A percentile compares a stretch with the other conserved stretches of the same genome.
Evolutionary conservation across 1,140 invertebrate genomes (phyloP).

Genomic region (Luehdorfia chinensis): DNA sequence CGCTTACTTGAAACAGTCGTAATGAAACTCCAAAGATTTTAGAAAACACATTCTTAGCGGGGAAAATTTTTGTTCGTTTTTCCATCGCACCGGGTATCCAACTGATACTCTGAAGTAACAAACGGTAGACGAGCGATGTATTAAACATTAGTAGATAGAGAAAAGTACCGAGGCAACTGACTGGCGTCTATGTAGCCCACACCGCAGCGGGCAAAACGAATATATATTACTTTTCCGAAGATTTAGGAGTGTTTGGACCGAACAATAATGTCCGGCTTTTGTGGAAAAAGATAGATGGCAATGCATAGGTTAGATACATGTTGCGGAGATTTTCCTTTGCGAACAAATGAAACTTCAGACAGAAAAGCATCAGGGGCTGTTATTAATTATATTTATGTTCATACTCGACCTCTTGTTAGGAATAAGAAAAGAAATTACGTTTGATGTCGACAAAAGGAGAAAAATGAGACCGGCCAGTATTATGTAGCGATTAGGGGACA

Average conservation of each 20-base stretch:
- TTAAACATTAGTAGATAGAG: conserved; percentile 71
- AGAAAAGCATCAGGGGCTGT: conserved; percentile 33
- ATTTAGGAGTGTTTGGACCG: conserved; percentile 78
- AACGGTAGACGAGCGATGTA: conserved; percentile 54
- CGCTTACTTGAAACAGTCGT: conserved; percentile 45
- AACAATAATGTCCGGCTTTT: conserved; percentile 79
- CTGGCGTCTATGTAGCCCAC: conserved; percentile 62
- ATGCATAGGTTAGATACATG: conserved; percentile 72
- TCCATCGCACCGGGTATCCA: conserved; percentile 33
- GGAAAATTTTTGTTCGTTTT: conserved; percentile 50
- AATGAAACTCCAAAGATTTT: conserved; percentile 46
- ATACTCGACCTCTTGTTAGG: conserved; percentile 38
- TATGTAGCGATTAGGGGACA: too few relatives aligned
- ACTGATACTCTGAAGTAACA: conserved; percentile 31
- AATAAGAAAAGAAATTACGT: conserved; percentile 34
- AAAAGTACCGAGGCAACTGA: conserved; percentile 60
- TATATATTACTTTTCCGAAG: conserved; percentile 78
- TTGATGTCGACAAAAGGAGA: conserved; percentile 18
- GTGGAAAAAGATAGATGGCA: conserved; percentile 77
- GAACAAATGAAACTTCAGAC: conserved; percentile 62
- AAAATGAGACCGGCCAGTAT: not conserved
- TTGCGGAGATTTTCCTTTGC: conserved; percentile 69
- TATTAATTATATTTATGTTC: conserved; percentile 72
- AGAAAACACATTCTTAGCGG: conserved; percentile 48
- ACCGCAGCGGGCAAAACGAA: conserved; percentile 75